Evolutionary conservation across 2,113 vertebrate species (phyloP).

Genomic region (Nestor notabilis): DNA sequence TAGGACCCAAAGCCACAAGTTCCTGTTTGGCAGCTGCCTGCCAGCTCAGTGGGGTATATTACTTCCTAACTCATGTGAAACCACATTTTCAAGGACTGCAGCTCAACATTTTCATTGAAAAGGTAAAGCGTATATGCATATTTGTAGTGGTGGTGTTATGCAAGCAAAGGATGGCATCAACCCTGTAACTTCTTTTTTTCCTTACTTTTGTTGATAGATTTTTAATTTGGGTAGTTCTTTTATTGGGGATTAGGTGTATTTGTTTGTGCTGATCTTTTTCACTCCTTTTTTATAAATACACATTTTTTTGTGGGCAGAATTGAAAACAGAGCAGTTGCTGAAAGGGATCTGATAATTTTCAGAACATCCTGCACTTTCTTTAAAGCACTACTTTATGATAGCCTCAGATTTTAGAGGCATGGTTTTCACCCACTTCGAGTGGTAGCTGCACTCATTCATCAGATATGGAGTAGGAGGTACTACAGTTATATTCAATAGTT

Average conservation of each 20-base stretch:
- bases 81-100: background rate
- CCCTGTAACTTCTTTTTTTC: background rate
- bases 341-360: background rate
- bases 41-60: fast-evolving
- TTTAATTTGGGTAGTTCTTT: background rate
- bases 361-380: background rate
- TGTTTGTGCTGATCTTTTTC: background rate
- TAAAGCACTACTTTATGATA: background rate
- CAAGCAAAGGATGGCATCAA: background rate
- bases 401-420: background rate
- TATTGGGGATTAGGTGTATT: background rate
- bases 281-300: conserved; percentile 16
- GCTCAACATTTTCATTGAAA: background rate
- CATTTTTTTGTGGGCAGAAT: conserved; percentile 28
- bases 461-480: background rate
- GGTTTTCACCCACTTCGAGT: background rate
- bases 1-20: background rate
- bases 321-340: background rate
- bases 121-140: background rate
- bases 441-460: background rate
- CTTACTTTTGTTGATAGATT: background rate
- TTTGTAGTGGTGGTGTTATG: background rate
- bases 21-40: background rate
- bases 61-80: background rate
- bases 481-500: background rate